These are phyloP conservation scores for Ciconia maguari DNA, from an alignment of 2,113 vertebrate species.

Conservation along the genomic window DNA sequence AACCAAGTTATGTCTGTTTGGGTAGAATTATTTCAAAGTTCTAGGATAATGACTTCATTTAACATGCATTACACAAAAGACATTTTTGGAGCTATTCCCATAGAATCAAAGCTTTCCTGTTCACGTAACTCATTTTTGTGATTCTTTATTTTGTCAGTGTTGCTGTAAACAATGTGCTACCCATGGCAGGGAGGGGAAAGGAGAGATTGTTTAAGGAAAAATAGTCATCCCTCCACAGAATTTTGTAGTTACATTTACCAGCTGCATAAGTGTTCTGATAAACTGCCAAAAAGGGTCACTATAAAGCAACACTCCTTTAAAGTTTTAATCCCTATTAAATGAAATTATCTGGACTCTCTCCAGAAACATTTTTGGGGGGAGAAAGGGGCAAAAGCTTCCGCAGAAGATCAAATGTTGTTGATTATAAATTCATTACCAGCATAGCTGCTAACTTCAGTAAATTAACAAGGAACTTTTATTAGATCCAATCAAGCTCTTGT, in stretches of 20 bases:
- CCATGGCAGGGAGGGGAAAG: slow-evolving; percentile 1
- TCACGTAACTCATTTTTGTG: slow-evolving; percentile 41
- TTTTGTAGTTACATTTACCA: slow-evolving; percentile 49
- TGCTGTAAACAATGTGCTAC: slow-evolving; percentile 55
- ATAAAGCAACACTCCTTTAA: slow-evolving; percentile 59
- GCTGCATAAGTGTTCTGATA: slow-evolving; percentile 47
- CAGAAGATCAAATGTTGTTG: slow-evolving; percentile 64
- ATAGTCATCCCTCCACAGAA: slow-evolving; percentile 20
- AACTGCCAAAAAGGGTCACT: slow-evolving; percentile 46
- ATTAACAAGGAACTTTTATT: slow-evolving; percentile 63
- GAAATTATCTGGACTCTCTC: slow-evolving; percentile 64
- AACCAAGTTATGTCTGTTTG: slow-evolving; percentile 1
- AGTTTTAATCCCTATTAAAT: slow-evolving; percentile 58
- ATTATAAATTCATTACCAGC: slow-evolving; percentile 68
- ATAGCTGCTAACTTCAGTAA: slow-evolving; percentile 60
- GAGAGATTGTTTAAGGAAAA: slow-evolving; percentile 43
- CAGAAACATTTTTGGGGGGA: slow-evolving; percentile 26
- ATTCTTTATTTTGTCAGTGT: slow-evolving; percentile 57
- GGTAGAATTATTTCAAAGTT: slow-evolving; percentile 23
- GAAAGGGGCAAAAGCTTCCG: slow-evolving; percentile 39
- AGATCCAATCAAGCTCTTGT: slow-evolving; percentile 59
- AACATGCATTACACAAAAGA: slow-evolving; percentile 17
- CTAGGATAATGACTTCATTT: slow-evolving; percentile 52
- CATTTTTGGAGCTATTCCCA: slow-evolving; percentile 40
- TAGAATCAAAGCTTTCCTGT: slow-evolving; percentile 50